Conservation (phyloP, 2,797 vertebrate genomes). For the Danio albolineatus region DNA sequence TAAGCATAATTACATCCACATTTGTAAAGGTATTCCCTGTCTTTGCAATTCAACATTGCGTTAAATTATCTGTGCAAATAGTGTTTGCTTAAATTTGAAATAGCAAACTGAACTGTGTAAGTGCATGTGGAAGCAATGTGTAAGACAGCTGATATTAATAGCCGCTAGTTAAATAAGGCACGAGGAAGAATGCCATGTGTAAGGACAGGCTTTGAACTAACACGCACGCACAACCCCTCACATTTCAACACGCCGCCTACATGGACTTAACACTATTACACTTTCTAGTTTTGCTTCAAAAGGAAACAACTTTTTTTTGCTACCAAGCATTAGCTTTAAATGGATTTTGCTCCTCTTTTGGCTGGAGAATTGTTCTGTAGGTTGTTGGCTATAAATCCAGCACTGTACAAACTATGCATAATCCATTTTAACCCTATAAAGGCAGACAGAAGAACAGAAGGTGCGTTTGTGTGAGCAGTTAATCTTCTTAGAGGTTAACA, state of each 20-base stretch:
- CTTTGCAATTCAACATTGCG: background rate
- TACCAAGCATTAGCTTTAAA: background rate
- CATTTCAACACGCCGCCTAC: conserved; percentile 15
- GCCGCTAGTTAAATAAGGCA: conserved; percentile 51
- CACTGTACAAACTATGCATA: background rate
- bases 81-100: background rate
- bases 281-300: conserved; percentile 16
- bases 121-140: conserved; percentile 21
- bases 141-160: conserved; percentile 56
- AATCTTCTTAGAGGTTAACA: conserved; percentile 41
- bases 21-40: background rate
- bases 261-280: conserved; percentile 31
- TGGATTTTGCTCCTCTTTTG: background rate
- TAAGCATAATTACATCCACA: background rate
- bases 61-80: background rate
- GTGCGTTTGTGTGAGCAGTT: conserved; percentile 22
- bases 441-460: conserved; percentile 27
- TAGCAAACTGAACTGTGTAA: conserved; percentile 5
- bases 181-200: conserved; percentile 44
- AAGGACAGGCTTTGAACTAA: conserved; percentile 44
- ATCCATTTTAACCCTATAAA: conserved; percentile 15
- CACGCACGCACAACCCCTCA: conserved; percentile 28
- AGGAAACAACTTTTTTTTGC: background rate
- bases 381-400: background rate
- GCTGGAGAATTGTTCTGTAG: background rate